Percentiles rank a stretch among this genome's conserved stretches.
Evolutionary conservation across 2,797 vertebrate genomes (phyloP).

Genomic region (Pseudochromis fuscus): DNA sequence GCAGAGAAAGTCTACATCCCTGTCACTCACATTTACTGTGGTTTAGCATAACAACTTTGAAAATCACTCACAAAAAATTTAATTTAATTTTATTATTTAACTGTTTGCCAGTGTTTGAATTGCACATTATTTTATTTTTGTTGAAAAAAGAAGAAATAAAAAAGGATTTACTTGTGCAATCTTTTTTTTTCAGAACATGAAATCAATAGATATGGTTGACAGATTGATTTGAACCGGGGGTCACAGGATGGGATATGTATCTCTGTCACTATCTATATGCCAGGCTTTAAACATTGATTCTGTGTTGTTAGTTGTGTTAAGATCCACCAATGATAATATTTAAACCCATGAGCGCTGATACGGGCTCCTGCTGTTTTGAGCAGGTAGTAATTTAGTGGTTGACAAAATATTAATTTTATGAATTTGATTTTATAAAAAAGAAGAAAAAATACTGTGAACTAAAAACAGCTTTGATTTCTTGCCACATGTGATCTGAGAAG

Average conservation of each 20-base stretch:
- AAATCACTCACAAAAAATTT: too few relatives aligned
- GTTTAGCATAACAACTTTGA: background rate
- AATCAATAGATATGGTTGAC: background rate
- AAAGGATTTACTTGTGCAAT: too few relatives aligned
- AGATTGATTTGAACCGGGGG: background rate
- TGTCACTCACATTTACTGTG: conserved; percentile 25
- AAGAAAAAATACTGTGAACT: too few relatives aligned
- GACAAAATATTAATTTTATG: background rate
- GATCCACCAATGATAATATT: background rate
- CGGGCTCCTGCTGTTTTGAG: background rate
- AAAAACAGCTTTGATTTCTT: too few relatives aligned
- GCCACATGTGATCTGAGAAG: too few relatives aligned
- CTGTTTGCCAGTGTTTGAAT: too few relatives aligned
- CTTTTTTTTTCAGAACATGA: too few relatives aligned
- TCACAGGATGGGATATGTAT: background rate
- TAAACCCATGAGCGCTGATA: background rate
- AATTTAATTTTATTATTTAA: too few relatives aligned
- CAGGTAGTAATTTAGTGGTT: background rate
- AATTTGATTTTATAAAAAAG: too few relatives aligned
- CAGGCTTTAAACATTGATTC: background rate
- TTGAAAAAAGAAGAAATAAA: too few relatives aligned
- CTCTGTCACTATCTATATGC: background rate
- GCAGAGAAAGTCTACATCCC: conserved; percentile 8
- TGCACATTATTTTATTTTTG: too few relatives aligned
- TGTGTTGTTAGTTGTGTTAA: background rate